Evolutionary conservation across 2,888 invertebrate genomes (phyloP), one percentile per base, ranked within the genome.

Genomic region (Acrobasis suavella): DNA sequence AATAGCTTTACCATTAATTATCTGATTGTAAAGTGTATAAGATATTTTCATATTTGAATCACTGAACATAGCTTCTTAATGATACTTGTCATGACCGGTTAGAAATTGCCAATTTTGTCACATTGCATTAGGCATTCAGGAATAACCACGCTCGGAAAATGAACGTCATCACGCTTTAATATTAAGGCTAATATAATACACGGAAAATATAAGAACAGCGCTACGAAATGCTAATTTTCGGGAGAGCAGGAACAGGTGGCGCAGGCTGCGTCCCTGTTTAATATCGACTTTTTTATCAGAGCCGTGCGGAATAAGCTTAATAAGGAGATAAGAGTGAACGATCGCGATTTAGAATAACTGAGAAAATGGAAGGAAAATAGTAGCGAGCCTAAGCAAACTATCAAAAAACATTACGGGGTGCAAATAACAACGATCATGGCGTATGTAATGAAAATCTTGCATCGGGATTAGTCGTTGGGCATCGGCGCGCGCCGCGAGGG

Each of bases 391-490:
- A 85, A 85, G 87, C 82, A 86, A 88, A 88, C 87, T 88, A 89
- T 89, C 83, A 86, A 89, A 89, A 89, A 89, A 88, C 89, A 89
- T 90, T 87, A 91, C 87, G 85, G 91, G 89, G 91, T 91, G 90
- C 89, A 91, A 91, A 92, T 90, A 91, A 88, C 86, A 87, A 89
- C 87, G 88, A 90, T 91, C 86, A 90, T 87, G 86, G 90, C 82
- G 89, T 89, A 89, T 87, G 87, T 91, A 91, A 91, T 92, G 91
- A 90, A 83, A 91, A 86, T 91, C 86, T 89, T 89, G 89, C 87
- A 89, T 87, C 85, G 89, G 89, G 83, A 85, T 86, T 83, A 85
- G 83, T 80, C 77, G 83, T 81, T 77, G 76, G 75, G 81, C 78
- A 81, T 85, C 89, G 89, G 89, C 88, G 89, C 86, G 87, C 86